phyloP scores from a whole-genome alignment of 2,888 invertebrate species.

The Merodon equestris region DNA sequence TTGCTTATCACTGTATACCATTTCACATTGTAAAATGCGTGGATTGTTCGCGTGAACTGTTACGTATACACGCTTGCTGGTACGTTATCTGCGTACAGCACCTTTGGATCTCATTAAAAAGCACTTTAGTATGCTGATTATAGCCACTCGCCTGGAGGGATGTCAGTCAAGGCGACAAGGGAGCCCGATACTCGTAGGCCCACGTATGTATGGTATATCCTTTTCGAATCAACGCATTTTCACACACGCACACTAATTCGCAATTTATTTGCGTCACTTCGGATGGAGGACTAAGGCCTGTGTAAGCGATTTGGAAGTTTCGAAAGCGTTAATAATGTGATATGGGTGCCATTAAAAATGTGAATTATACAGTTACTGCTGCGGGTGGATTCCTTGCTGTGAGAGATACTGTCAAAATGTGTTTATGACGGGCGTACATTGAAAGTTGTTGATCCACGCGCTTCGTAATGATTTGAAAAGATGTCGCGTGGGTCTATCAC shows the following conservation, averaged over 20 bases:
- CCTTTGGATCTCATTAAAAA: conserved; percentile 44
- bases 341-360: conserved; percentile 27
- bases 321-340: conserved; percentile 14
- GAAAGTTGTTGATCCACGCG: background rate
- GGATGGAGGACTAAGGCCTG: conserved; percentile 1
- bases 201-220: background rate
- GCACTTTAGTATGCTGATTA: conserved; percentile 41
- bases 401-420: no score
- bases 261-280: conserved; percentile 9
- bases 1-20: no score
- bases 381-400: conserved; percentile 14
- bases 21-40: no score
- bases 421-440: no score
- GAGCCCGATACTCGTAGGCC: background rate
- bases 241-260: background rate
- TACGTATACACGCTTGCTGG: background rate
- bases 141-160: conserved; percentile 12
- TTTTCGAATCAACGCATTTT: conserved; percentile 14
- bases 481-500: background rate
- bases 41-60: background rate
- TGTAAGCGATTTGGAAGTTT: background rate
- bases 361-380: conserved; percentile 20
- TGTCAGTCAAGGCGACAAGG: background rate
- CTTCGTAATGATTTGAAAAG: conserved; percentile 18
- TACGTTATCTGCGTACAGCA: conserved; percentile 17